Percentiles rank a stretch among this genome's conserved stretches.
phyloP scores from a whole-genome alignment of 2,797 vertebrate genomes.

The Syndactyla subalaris region DNA sequence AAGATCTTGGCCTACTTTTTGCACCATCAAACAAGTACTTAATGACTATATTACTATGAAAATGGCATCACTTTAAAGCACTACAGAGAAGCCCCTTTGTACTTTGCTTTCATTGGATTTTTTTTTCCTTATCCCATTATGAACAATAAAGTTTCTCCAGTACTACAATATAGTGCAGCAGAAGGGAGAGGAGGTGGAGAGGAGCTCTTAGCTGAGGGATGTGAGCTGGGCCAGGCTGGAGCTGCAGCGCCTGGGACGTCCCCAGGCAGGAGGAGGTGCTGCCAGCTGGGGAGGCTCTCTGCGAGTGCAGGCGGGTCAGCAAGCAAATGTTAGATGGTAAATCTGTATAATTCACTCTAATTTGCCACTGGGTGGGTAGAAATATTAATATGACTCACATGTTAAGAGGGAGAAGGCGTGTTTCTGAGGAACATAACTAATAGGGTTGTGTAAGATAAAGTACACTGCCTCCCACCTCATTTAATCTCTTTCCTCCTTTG shows the following conservation, averaged over 20 bases:
- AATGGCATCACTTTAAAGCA: constrained; percentile 47
- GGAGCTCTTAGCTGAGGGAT: background rate
- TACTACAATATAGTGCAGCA: background rate
- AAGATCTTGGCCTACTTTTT: constrained; percentile 62
- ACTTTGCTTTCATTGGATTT: background rate
- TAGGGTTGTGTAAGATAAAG: background rate
- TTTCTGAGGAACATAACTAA: constrained; percentile 12
- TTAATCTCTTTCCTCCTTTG: background rate
- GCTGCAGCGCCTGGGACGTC: background rate
- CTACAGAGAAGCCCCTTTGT: constrained; percentile 26
- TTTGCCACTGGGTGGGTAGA: constrained; percentile 33
- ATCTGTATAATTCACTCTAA: background rate
- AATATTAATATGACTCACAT: constrained; percentile 17
- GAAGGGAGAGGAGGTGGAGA: background rate
- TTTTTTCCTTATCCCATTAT: background rate
- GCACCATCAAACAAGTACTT: constrained; percentile 62
- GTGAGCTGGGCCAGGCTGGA: background rate
- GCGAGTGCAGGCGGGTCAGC: background rate
- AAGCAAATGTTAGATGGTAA: background rate
- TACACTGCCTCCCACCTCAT: constrained; percentile 10
- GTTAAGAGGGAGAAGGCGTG: background rate
- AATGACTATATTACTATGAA: constrained; percentile 55
- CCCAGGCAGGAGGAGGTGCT: background rate
- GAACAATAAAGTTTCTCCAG: constrained; percentile 13
- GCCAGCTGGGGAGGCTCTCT: background rate